Base-by-base conservation (phyloP, 2,888 invertebrate genomes). In the Ptychoptera albimana region DNA sequence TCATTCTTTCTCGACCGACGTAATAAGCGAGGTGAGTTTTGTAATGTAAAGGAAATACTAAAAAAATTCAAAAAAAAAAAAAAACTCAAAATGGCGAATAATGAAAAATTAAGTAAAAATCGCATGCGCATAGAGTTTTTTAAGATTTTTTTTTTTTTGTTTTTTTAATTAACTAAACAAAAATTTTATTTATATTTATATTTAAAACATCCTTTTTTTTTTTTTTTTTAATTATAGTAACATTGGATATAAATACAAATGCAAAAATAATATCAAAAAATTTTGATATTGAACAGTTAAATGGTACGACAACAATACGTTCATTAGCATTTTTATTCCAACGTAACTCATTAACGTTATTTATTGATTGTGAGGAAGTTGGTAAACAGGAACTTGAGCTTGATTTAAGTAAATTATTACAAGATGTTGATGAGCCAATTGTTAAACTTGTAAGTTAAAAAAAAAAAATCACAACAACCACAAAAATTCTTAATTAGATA, bases 1-100 rank as follows among this genome's bases (percentile, higher is more conserved):
- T 64, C 66, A 39, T 66, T 66, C 50, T 66, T 64, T 48, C 52
- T 66, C 54, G 66, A 66, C 51, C 64, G 65, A 29, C 64, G 64
- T 45, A 61, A 63, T 48, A 64, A 63, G 44, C 55, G 60, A 2
- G 42, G n/a, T 34, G 4, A 34, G 23, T 34, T 34, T n/a, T 31
- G 31, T 31, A 8, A 31, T 10, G 10, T 7, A 31, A 8, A 31
- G 8, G 31, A 31, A 31, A 34, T n/a, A 23, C 23, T 23, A 23
- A 23, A 23, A 23, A 5, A 23, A 7, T 23, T 23, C 23, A 5
- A 5, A 23, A 5, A 5, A 23, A 23, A 5, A 23, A 23, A 23
- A 3, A 23, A 5, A 7, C 7, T 23, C n/a, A n/a, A n/a, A 23
- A 23, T 23, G 23, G 23, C 7, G 7, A 23, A 23, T 23, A 23